These are phyloP conservation scores for Petrocephalus sullivani DNA, from an alignment of 2,797 vertebrate species.

Conservation along the genomic window DNA sequence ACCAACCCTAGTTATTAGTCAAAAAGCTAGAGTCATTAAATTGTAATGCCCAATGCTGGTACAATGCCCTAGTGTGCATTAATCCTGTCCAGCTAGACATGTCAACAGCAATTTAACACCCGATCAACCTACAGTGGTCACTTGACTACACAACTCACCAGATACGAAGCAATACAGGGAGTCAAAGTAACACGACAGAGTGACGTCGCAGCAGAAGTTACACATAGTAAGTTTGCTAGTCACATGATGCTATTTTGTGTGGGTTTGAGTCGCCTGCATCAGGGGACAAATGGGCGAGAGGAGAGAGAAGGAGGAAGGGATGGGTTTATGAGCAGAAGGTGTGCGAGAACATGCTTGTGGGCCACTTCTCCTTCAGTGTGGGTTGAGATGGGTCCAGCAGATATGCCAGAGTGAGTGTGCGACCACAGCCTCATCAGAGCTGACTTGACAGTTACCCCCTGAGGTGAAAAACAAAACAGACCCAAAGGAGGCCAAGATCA, in stretches of 20 bases:
- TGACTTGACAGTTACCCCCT: not conserved
- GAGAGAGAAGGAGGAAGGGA: not conserved
- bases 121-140: not conserved
- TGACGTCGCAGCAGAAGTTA: not conserved
- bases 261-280: not conserved
- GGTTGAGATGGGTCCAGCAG: not conserved
- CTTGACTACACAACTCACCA: not conserved
- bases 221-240: not conserved
- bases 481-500: not conserved
- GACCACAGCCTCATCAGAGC: not conserved
- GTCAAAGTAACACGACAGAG: not conserved
- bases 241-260: not conserved
- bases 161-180: not conserved
- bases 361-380: not conserved
- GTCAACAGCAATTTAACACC: not conserved
- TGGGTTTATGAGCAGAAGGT: not conserved
- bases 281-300: not conserved
- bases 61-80: not conserved
- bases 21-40: not conserved
- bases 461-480: not conserved
- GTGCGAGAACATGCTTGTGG: not conserved
- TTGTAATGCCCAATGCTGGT: not conserved
- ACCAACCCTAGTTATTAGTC: not conserved
- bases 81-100: not conserved
- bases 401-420: not conserved